Evolutionary conservation across 1,140 invertebrate species (phyloP), one percentile per base, ranked within the genome.

Genomic region (Drosophila leontia): DNA sequence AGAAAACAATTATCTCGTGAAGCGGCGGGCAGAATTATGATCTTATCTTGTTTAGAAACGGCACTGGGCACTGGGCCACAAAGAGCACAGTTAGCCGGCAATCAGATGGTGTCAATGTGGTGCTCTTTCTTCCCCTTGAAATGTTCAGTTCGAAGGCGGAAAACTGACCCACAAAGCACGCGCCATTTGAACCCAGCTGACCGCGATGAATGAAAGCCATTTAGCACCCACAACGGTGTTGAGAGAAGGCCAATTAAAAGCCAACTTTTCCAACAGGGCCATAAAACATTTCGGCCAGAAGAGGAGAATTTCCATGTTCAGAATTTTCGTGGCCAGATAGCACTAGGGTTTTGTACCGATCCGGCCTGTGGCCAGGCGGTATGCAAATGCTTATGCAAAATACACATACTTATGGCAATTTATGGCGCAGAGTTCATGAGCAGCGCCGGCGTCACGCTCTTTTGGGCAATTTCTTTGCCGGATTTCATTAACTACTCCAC

Each of bases 351-450:
- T 34, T 12, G 48, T 35, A 35, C 59, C 62, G 35, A 53, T 61
- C 39, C 45, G 61, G 58, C 35, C 39, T 29, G 12, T 60, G 12
- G 32, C 34, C 57, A 37, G 23, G 56, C 32, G 65, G 56, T 79
- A 70, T 79, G 81, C 70, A 71, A 67, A 67, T 67, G 61, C 35
- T 56, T 79, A 70, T 79, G 81, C 70, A 71, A 67, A 56, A 56
- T 56, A 51, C 67, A 71, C 60, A 76, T 83, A 51, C 48, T 70
- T 59, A 65, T 80, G 84, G 85, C 80, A 90, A 87, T 90, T 87
- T 87, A 87, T 90, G 61, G 80, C 85, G 37, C 80, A 87, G 85
- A 87, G 84, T 87, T 87, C 85, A 87, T 87, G 77, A 87, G 58
- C 63, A 79, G 68, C 42, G 42, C 58, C 39, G 12, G 55, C 83